Evolutionary conservation across 2,888 invertebrate genomes (phyloP).

Genomic region (Chorisops tibialis): DNA sequence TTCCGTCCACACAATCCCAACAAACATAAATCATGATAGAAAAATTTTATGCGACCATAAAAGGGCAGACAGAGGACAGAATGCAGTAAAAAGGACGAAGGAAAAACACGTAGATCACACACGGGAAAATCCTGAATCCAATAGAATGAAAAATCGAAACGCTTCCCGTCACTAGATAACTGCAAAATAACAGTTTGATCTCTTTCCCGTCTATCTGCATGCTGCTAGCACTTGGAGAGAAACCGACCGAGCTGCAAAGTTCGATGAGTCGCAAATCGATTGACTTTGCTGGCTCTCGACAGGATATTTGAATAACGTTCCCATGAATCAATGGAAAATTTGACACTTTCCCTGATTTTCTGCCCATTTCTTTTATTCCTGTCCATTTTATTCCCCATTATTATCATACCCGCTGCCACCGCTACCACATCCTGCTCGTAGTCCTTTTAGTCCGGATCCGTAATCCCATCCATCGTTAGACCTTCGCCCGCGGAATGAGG

Average conservation of each 20-base stretch:
- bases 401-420: no score
- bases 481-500: no score
- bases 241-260: not conserved
- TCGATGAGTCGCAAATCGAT: conserved; percentile 25
- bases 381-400: conserved; percentile 20
- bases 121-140: no score
- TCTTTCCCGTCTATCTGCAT: conserved; percentile 20
- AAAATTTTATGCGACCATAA: conserved; percentile 27
- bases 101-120: no score
- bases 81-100: no score
- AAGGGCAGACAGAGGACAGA: conserved; percentile 15
- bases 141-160: no score
- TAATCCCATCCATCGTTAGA: no score
- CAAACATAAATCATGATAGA: conserved; percentile 24
- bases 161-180: conserved; percentile 24
- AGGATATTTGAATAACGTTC: conserved; percentile 76
- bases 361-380: conserved; percentile 24
- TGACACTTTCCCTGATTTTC: conserved; percentile 30
- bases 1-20: not conserved
- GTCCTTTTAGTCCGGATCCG: no score
- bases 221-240: no score
- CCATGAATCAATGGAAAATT: conserved; percentile 31
- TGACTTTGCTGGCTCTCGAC: conserved; percentile 60
- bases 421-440: not conserved
- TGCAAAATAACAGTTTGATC: conserved; percentile 29